phyloP scores from a whole-genome alignment of 2,797 vertebrate genomes.

The Chrysolophus pictus region DNA sequence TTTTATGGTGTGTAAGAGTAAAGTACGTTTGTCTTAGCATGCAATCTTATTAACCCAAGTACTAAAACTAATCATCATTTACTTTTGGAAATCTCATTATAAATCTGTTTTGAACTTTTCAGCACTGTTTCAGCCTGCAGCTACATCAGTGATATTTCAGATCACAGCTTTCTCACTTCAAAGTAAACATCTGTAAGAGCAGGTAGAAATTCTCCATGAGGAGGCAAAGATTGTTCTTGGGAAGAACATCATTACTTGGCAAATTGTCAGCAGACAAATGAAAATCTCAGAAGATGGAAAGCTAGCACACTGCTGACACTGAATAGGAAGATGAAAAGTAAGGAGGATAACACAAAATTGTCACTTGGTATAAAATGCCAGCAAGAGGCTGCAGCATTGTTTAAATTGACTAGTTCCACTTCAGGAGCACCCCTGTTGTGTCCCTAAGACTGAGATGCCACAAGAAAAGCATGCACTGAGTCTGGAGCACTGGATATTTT shows the following conservation, averaged over 20 bases:
- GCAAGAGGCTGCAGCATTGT: not conserved
- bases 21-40: not conserved
- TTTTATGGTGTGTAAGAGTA: not conserved
- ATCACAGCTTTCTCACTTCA: not conserved
- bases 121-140: not conserved
- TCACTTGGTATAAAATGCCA: not conserved
- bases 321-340: not conserved
- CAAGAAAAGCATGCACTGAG: not conserved
- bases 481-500: not conserved
- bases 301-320: not conserved
- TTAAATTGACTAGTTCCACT: not conserved
- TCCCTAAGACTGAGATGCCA: not conserved
- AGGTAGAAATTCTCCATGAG: not conserved
- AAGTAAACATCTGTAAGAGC: not conserved
- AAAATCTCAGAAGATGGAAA: not conserved
- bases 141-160: not conserved
- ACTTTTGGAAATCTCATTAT: conserved; percentile 9
- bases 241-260: not conserved
- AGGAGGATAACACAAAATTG: not conserved
- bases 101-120: conserved; percentile 16
- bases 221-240: not conserved
- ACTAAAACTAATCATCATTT: conserved; percentile 14
- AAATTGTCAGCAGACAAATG: not conserved
- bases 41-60: not conserved
- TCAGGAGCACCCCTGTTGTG: not conserved